phyloP scores from a whole-genome alignment of 30 jellyfish, hydroid and myxozoan genomes.

The Pseudorhiza aurosa region DNA sequence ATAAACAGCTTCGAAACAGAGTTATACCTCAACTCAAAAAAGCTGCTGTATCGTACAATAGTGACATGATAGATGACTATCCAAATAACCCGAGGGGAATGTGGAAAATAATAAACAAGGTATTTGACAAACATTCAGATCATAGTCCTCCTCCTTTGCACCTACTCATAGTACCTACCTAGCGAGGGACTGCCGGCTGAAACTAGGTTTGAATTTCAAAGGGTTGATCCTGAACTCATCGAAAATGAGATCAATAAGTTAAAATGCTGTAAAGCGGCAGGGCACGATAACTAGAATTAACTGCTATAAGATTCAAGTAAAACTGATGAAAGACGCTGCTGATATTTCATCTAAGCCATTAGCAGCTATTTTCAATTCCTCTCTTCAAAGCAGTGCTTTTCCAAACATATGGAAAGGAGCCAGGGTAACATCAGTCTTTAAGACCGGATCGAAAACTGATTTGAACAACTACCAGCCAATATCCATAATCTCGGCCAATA shows the following conservation, averaged over 20 bases:
- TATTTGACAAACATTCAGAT: no score
- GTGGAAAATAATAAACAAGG: neutral
- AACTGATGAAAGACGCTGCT: neutral
- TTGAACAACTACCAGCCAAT: neutral
- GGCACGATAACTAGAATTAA: no score
- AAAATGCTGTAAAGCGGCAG: slow-evolving; percentile 3
- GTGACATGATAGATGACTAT: slow-evolving; percentile 4
- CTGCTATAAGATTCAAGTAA: neutral
- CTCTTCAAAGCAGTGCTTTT: neutral
- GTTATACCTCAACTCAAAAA: slow-evolving; percentile 15
- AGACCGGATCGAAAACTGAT: slow-evolving; percentile 6
- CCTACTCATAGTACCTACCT: no score
- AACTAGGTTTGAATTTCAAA: slow-evolving; percentile 4
- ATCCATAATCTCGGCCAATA: neutral
- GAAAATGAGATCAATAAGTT: slow-evolving; percentile 26
- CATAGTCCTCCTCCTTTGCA: neutral
- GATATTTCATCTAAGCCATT: neutral
- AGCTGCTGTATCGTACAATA: neutral
- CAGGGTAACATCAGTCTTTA: slow-evolving; percentile 1
- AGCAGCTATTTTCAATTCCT: slow-evolving; percentile 13
- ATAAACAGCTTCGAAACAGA: slow-evolving; percentile 35
- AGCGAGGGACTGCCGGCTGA: no score
- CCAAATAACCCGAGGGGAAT: slow-evolving; percentile 12
- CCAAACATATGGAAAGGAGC: slow-evolving; percentile 20
- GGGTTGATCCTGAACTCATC: slow-evolving; percentile 8